Base-by-base conservation (phyloP, 2,113 vertebrate species). In the Pao palembangensis region DNA sequence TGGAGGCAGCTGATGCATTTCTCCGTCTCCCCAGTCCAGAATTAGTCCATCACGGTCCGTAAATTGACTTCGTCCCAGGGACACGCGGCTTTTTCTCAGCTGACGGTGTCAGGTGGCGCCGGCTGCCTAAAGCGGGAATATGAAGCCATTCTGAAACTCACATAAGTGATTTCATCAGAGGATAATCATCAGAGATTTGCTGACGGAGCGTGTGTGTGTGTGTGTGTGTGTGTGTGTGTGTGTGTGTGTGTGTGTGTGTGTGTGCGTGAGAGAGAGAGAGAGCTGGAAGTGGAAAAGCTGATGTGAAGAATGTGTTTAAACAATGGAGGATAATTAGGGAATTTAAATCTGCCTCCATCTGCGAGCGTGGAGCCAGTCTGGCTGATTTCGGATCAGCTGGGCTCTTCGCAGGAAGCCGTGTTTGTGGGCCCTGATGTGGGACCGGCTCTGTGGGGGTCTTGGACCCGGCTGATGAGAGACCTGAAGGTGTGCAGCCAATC, bases 81-180 rank as follows among this genome's bases (percentile, higher is more conserved):
- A 75, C 62, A 51, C 5, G 1, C 51, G 50, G 46, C 20, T 2
- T 62, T 58, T 72, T 31, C 50, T 52, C 55, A 65, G 50, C 68
- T 17, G 41, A 23, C 46, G 55, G 6, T 66, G 71, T 64, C 58
- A 71, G 72, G 21, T 42, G 55, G 54, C 10, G 2, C 46, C 10
- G 67, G 44, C 19, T 23, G 34, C 20, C 41, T 69, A 31, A 75
- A 73, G 50, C 15, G 52, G 52, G 8, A 23, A 41, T 59, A 31
- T 25, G 15, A 2, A 20, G n/a, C 65, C 44, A 18, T 60, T 73
- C 62, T 70, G 55, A 59, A 75, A 70, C 58, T 58, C 12, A 58
- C 44, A 61, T 52, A 53, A 61, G 34, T 42, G 65, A 70, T 59
- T 63, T 62, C 64, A 68, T 73, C 68, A 67, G 55, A 67, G 41